Conservation (phyloP, 1,140 invertebrate species). For the Heliconius hewitsoni region DNA sequence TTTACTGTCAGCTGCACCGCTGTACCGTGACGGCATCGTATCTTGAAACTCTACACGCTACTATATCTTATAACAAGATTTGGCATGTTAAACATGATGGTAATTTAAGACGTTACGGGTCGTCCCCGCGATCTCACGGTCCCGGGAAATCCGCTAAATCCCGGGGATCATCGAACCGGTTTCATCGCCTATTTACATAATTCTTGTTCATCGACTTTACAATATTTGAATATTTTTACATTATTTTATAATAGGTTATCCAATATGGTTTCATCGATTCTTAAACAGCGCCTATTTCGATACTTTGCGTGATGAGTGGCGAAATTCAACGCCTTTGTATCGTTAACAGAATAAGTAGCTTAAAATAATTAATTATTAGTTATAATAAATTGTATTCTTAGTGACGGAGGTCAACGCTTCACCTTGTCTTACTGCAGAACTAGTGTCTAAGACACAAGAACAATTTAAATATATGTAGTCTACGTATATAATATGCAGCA, state of each 20-base stretch:
- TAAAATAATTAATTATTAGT: no score
- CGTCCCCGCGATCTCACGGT: slow-evolving; percentile 12
- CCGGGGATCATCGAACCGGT: slow-evolving; percentile 23
- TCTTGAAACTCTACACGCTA: neutral
- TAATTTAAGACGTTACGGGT: slow-evolving; percentile 32
- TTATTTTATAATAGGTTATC: neutral
- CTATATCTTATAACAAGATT: neutral
- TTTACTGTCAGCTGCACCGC: no score
- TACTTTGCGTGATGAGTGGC: no score
- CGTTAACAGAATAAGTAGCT: no score
- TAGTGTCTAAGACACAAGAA: neutral
- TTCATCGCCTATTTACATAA: slow-evolving; percentile 30
- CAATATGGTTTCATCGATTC: no score
- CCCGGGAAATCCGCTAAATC: slow-evolving; percentile 19
- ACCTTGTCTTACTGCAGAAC: neutral
- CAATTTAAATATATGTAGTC: neutral
- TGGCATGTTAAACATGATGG: slow-evolving; percentile 18
- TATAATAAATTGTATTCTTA: neutral
- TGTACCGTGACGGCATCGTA: no score
- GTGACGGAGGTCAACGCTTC: neutral
- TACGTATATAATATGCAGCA: neutral
- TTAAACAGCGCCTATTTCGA: no score
- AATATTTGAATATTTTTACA: neutral
- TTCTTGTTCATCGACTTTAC: slow-evolving; percentile 23
- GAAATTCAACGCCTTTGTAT: no score